A percentile compares a stretch with the other conserved stretches of the same genome.
These are phyloP conservation scores for Vipera ursinii DNA, from an alignment of 2,797 vertebrate species.

Conservation along the genomic window DNA sequence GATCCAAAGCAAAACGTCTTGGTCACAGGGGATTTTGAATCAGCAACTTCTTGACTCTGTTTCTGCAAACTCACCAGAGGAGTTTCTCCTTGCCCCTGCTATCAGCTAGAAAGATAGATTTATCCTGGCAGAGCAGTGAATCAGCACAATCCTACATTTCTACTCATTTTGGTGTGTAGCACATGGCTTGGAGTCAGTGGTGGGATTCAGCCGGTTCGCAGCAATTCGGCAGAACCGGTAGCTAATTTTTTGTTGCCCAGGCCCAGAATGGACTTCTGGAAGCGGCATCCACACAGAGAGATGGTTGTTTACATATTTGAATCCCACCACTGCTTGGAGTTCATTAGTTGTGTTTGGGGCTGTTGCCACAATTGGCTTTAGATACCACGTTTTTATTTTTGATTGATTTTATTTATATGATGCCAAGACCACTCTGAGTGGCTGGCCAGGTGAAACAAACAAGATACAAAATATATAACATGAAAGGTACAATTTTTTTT, in stretches of 20 bases:
- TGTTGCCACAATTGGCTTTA: not conserved
- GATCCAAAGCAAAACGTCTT: not conserved
- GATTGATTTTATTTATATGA: not conserved
- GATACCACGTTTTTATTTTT: not conserved
- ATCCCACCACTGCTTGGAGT: not conserved
- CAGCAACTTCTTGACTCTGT: not conserved
- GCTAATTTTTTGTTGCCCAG: no score
- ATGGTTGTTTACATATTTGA: no score
- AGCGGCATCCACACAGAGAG: no score
- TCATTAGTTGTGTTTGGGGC: not conserved
- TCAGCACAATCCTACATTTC: not conserved
- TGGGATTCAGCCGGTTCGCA: no score
- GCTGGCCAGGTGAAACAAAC: not conserved
- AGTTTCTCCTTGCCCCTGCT: not conserved
- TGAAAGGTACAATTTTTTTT: not conserved
- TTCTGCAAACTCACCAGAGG: not conserved
- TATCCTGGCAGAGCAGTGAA: not conserved
- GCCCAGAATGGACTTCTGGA: no score
- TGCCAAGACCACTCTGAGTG: not conserved
- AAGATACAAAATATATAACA: not conserved
- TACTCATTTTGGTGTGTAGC: not conserved
- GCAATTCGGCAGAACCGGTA: no score
- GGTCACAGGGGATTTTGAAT: not conserved
- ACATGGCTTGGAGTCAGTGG: not conserved
- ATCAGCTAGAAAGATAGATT: not conserved